Evolutionary conservation across 1,140 invertebrate genomes (phyloP).

Genomic region (Phenacoccus solenopsis): DNA sequence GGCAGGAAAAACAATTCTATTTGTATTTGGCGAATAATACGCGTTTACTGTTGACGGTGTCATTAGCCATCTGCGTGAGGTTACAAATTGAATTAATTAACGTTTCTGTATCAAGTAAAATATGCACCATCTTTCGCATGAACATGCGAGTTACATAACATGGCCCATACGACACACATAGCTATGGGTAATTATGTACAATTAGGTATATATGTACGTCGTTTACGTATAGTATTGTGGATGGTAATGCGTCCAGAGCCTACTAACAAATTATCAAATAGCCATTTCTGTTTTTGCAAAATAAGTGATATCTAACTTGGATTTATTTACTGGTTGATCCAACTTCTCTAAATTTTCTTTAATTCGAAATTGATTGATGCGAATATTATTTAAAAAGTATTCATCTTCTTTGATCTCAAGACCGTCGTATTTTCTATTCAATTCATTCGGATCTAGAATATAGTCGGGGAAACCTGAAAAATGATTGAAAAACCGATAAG

Average conservation of each 20-base stretch:
- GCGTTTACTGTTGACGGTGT: conserved; percentile 94
- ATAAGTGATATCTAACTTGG: conserved; percentile 42
- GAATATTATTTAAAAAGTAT: conserved; percentile 85
- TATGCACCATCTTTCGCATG: no score
- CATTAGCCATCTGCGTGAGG: conserved; percentile 60
- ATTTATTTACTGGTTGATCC: conserved; percentile 76
- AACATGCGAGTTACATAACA: no score
- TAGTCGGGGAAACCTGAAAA: conserved; percentile 63
- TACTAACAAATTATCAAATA: no score
- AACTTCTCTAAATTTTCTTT: conserved; percentile 73
- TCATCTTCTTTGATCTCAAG: conserved; percentile 59
- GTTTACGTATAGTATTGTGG: no score
- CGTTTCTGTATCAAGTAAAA: no score
- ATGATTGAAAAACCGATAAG: neutral
- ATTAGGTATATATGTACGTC: no score
- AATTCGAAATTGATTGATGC: conserved; percentile 62
- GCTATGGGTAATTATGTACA: no score
- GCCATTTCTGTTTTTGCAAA: no score
- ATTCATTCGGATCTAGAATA: conserved; percentile 56
- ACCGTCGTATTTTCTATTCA: conserved; percentile 71
- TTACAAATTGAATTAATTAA: no score
- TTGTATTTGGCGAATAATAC: conserved; percentile 95
- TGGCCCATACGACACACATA: no score
- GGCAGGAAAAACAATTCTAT: conserved; percentile 93
- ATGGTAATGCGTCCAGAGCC: no score